phyloP scores from a whole-genome alignment of 2,888 invertebrate genomes.

The Phasia obesa region DNA sequence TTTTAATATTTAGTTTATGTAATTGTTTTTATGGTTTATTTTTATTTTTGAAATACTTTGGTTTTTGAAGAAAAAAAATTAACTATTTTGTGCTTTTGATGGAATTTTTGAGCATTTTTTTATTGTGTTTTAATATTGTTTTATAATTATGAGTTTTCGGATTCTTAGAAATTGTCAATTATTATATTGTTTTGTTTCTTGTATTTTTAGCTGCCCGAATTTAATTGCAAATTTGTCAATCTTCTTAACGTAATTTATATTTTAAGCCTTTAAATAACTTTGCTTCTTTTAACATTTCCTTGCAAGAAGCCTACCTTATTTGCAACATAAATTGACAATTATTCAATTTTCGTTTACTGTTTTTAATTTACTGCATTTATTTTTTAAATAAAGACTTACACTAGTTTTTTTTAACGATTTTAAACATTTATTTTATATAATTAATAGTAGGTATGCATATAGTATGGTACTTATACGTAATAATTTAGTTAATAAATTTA shows the following conservation, averaged over 20 bases:
- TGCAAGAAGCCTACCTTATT: no score
- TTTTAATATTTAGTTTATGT: constrained; percentile 16
- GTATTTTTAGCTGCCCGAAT: constrained; percentile 62
- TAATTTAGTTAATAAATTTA: constrained; percentile 44
- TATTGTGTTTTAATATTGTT: constrained; percentile 11
- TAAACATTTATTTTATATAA: neutral
- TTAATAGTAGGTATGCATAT: constrained; percentile 66
- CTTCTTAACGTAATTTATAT: no score
- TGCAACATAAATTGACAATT: constrained; percentile 53
- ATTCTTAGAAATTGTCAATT: no score
- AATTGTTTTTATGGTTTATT: constrained; percentile 16
- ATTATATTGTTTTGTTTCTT: neutral
- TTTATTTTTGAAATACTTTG: constrained; percentile 30
- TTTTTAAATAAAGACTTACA: constrained; percentile 17
- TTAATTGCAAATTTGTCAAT: constrained; percentile 41
- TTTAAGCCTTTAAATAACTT: neutral
- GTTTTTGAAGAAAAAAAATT: constrained; percentile 18
- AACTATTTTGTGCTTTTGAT: constrained; percentile 44
- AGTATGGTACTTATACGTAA: constrained; percentile 70
- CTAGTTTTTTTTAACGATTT: constrained; percentile 16
- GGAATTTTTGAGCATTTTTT: constrained; percentile 57
- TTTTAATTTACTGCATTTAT: neutral
- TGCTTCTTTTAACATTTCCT: neutral
- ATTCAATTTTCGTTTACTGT: neutral
- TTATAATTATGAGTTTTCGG: neutral